Conservation (phyloP, 2,113 vertebrate genomes). For the Jaculus jaculus region DNA sequence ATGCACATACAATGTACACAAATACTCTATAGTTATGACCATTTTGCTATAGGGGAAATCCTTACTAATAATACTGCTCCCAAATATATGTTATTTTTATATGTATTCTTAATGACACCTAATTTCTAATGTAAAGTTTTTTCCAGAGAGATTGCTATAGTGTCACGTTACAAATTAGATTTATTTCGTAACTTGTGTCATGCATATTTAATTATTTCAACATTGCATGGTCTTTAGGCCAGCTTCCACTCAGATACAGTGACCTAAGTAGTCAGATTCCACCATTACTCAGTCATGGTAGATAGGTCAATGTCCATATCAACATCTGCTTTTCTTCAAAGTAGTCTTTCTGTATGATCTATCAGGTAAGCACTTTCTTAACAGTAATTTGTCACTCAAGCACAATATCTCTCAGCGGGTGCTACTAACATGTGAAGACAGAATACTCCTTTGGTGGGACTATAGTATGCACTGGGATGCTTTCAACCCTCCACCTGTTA, state of each 20-base stretch:
- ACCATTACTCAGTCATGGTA: neutral
- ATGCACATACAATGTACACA: neutral
- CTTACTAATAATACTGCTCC: neutral
- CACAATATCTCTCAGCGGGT: neutral
- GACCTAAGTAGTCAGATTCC: neutral
- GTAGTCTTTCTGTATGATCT: neutral
- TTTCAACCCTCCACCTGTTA: neutral
- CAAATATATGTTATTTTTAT: neutral
- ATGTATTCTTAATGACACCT: neutral
- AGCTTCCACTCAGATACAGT: neutral
- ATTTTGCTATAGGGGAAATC: neutral
- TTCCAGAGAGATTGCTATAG: conserved; percentile 11
- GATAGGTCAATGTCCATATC: neutral
- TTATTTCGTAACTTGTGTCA: neutral
- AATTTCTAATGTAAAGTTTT: neutral
- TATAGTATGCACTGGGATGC: neutral
- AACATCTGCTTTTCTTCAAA: neutral
- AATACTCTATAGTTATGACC: neutral
- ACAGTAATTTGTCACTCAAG: neutral
- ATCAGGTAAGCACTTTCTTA: neutral
- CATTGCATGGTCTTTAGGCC: neutral
- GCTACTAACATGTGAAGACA: neutral
- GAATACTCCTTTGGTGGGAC: neutral
- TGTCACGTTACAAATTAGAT: neutral
- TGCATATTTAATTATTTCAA: conserved; percentile 24